phyloP scores from a whole-genome alignment of 2,113 vertebrate genomes.

The Suncus etruscus region DNA sequence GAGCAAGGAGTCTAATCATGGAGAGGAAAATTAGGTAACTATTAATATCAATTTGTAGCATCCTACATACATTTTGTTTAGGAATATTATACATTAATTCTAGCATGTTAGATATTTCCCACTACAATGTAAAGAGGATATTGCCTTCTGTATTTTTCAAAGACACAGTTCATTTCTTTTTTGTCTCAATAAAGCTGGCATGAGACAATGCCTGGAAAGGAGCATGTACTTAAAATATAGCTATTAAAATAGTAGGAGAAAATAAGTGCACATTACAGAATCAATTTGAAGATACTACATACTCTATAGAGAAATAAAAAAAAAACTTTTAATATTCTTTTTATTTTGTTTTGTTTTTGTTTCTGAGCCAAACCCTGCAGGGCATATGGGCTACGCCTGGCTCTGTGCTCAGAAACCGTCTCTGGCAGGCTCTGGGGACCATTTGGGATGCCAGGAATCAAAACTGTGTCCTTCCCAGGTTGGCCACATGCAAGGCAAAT shows the following conservation, averaged over 20 bases:
- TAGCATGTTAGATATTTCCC: background rate
- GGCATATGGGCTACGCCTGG: too few species aligned
- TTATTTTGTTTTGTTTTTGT: too few species aligned
- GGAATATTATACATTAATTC: background rate
- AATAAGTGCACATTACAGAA: background rate
- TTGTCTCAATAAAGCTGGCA: background rate
- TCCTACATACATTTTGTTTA: constrained; percentile 28
- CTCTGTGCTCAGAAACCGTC: too few species aligned
- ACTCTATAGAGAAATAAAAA: constrained; percentile 42
- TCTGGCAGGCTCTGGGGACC: too few species aligned
- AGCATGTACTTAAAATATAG: background rate
- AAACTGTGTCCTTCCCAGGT: too few species aligned
- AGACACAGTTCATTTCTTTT: background rate
- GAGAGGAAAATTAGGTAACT: constrained; percentile 15
- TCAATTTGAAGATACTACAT: background rate
- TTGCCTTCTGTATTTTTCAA: background rate
- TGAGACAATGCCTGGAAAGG: background rate
- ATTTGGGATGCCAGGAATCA: too few species aligned
- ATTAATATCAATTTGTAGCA: background rate
- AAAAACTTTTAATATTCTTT: too few species aligned
- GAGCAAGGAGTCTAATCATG: background rate
- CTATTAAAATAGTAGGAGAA: constrained; percentile 18
- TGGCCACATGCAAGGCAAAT: too few species aligned
- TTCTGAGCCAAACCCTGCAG: too few species aligned
- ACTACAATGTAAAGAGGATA: background rate